A percentile compares a stretch with the other conserved stretches of the same genome.
Conservation (phyloP, 1,140 invertebrate species). For the Leptinotarsa lineolata region DNA sequence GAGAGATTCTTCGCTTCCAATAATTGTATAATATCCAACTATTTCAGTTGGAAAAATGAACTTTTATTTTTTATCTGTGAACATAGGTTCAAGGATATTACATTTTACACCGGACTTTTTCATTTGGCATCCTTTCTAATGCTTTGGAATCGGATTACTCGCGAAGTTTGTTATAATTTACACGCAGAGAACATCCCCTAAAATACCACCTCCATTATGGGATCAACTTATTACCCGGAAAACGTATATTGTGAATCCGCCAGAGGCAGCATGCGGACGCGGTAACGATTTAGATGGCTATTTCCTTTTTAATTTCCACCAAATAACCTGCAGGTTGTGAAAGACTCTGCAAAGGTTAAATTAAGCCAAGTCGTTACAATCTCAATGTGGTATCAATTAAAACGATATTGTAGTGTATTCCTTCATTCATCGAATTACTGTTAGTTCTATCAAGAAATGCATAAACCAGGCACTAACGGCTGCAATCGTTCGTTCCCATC, state of each 20-base stretch:
- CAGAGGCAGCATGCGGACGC: neutral
- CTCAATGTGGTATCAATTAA: too few relatives aligned
- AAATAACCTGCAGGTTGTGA: neutral
- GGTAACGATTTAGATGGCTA: neutral
- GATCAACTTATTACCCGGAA: neutral
- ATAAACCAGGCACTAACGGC: too few relatives aligned
- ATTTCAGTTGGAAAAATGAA: too few relatives aligned
- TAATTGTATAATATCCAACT: too few relatives aligned
- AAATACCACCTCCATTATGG: neutral
- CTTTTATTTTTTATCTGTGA: too few relatives aligned
- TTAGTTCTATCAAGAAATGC: too few relatives aligned
- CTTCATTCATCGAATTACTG: too few relatives aligned
- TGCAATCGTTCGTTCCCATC: too few relatives aligned
- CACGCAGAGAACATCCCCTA: neutral
- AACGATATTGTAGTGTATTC: too few relatives aligned
- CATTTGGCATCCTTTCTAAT: neutral
- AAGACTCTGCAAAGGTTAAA: neutral
- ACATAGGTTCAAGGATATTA: too few relatives aligned
- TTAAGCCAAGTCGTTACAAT: neutral
- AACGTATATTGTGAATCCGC: slow-evolving; percentile 4
- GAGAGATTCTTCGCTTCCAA: too few relatives aligned
- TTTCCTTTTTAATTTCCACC: slow-evolving; percentile 4
- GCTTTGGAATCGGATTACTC: neutral
- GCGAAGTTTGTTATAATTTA: slow-evolving; percentile 6
- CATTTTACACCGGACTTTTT: neutral